phyloP scores from a whole-genome alignment of 2,888 invertebrate genomes.

The Mythimna lalbum region DNA sequence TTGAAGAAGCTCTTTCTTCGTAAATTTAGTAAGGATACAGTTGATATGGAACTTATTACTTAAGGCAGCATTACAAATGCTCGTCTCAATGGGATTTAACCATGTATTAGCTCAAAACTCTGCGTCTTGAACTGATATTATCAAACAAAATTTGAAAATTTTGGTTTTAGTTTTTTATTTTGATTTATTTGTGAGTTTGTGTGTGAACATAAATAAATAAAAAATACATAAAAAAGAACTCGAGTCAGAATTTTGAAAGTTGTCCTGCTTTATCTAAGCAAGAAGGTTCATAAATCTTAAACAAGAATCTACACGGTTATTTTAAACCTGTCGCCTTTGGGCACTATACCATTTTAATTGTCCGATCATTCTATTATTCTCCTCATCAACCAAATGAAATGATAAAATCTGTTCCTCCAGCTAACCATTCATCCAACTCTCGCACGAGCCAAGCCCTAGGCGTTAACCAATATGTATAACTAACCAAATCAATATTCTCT shows the following conservation, averaged over 20 bases:
- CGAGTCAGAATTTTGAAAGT: not conserved
- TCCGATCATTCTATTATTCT: slow-evolving; percentile 13
- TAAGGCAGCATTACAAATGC: not conserved
- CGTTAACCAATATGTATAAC: slow-evolving; percentile 18
- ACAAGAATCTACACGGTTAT: not conserved
- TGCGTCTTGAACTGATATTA: too few species aligned
- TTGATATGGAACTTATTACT: not conserved
- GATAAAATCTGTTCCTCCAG: slow-evolving; percentile 40
- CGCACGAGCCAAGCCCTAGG: slow-evolving; percentile 45
- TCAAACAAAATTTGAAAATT: not conserved
- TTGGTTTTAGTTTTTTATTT: too few species aligned
- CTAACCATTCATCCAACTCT: not conserved
- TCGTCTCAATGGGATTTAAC: not conserved
- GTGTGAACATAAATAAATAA: too few species aligned
- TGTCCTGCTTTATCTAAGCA: not conserved
- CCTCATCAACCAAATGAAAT: slow-evolving; percentile 1
- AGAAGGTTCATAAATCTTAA: not conserved
- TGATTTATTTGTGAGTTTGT: too few species aligned
- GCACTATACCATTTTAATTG: slow-evolving; percentile 13
- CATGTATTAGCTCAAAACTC: not conserved
- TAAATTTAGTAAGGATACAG: too few species aligned
- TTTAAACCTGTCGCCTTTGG: not conserved
- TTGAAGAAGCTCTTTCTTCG: not conserved
- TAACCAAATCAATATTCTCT: slow-evolving; percentile 52
- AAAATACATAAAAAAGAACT: too few species aligned